Evolutionary conservation across 2,888 invertebrate species (phyloP), one percentile per base, ranked within the genome.

Genomic region (Theretra japonica): DNA sequence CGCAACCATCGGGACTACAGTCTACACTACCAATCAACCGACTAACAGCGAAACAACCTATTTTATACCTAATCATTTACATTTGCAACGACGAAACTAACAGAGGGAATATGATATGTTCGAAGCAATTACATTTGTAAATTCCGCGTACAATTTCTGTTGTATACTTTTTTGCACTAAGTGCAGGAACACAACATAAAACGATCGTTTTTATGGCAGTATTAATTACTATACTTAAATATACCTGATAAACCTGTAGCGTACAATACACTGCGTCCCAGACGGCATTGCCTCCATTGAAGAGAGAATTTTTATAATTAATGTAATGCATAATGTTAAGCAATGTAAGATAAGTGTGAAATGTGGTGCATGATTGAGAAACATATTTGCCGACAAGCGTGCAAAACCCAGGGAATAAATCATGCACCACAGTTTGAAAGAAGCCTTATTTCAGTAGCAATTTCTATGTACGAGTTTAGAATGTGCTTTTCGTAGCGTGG

Each of bases 231-330:
- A 62, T 33, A 62, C 41, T 41, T 41, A 30, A 41, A 33, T 33
- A 41, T 65, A 65, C 65, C 41, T 41, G 11, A 41, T 21, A 41
- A 0, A 25, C 58, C 25, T 25, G 7, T 25, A 58, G 21, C 23
- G 23, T 33, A 69, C 33, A 25, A 41, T n/a, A 41, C 2, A n/a
- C 5, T 53, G 50, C 53, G 56, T 28, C 28, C 50, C 28, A 56
- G 53, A 50, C 68, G 59, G 8, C n/a, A 59, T 50, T 23, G 21
- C 30, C 53, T n/a, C 65, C 15, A 53, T 60, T 30, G 48, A 72
- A 60, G 70, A 73, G 70, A 73, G 62, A 72, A 68, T 70, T 72
- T 65, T 53, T 62, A 59, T 71, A 8, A 71, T 1, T 59, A 56
- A 23, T 21, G 28, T 30, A 70, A 70, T 28, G 50, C 50, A 48